Evolutionary conservation across 2,888 invertebrate genomes (phyloP).

Genomic region (Pteria penguin): DNA sequence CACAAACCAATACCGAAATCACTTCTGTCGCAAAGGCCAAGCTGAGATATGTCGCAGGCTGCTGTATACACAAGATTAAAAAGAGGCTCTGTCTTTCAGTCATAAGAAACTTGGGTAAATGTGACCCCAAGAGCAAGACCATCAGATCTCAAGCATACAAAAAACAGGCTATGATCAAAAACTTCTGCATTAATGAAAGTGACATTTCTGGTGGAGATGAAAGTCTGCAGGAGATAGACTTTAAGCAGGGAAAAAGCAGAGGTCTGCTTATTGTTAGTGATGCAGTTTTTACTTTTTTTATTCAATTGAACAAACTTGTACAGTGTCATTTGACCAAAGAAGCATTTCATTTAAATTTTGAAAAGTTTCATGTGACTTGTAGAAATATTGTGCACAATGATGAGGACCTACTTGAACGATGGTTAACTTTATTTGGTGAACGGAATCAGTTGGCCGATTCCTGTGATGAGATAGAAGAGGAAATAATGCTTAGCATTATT

Average conservation of each 20-base stretch:
- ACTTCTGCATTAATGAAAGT: neutral
- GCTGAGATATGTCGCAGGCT: conserved; percentile 8
- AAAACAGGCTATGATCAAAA: conserved; percentile 1
- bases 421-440: conserved; percentile 7
- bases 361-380: neutral
- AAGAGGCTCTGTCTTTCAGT: conserved; percentile 3
- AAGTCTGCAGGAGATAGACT: conserved; percentile 2
- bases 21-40: conserved; percentile 7
- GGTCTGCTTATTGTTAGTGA: conserved; percentile 13
- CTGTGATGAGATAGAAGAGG: conserved; percentile 14
- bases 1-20: neutral
- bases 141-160: neutral
- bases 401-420: neutral
- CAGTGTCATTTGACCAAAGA: neutral
- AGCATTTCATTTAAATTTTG: conserved; percentile 1
- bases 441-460: too few species aligned
- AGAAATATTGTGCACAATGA: neutral
- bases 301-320: neutral
- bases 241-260: neutral
- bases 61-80: conserved; percentile 11
- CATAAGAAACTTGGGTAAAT: conserved; percentile 3
- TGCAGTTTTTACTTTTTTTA: neutral
- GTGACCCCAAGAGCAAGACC: neutral
- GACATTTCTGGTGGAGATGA: neutral
- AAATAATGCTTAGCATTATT: conserved; percentile 9